Percentiles rank a stretch among this genome's conserved stretches.
Evolutionary conservation across 2,113 vertebrate species (phyloP).

Genomic region (Stegostoma tigrinum): DNA sequence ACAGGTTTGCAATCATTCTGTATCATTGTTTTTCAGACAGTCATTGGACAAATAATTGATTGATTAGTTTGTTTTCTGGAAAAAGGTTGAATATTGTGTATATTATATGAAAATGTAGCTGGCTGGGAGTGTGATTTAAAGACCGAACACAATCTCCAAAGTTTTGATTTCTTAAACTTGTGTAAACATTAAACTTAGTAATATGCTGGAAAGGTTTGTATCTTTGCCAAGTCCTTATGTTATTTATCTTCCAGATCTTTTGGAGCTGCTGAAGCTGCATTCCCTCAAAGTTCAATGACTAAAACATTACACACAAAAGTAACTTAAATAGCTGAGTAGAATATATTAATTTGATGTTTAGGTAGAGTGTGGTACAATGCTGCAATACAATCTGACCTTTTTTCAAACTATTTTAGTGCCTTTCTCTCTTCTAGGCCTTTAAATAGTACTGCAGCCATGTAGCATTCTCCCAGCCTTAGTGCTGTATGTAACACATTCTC

Average conservation of each 20-base stretch:
- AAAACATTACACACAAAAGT: neutral
- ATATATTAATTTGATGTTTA: neutral
- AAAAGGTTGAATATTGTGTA: constrained; percentile 13
- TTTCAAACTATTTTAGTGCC: neutral
- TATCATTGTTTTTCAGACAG: neutral
- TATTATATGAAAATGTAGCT: constrained; percentile 4
- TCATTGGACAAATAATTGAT: neutral
- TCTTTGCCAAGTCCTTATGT: neutral
- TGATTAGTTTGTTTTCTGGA: neutral
- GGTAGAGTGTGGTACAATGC: neutral
- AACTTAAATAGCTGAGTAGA: neutral
- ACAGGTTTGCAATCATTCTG: neutral
- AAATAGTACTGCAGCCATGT: neutral
- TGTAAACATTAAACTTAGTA: neutral
- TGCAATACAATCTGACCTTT: neutral
- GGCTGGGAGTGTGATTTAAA: constrained; percentile 35
- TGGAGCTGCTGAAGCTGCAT: neutral
- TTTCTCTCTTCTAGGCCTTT: neutral
- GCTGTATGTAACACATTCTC: constrained; percentile 20
- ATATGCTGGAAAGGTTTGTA: neutral
- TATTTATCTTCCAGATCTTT: neutral
- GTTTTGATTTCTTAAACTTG: neutral
- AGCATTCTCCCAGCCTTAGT: neutral
- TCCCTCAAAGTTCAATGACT: neutral
- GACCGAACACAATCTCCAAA: neutral